Base-by-base conservation (phyloP, 2,888 invertebrate species). In the Dicycla oo region DNA sequence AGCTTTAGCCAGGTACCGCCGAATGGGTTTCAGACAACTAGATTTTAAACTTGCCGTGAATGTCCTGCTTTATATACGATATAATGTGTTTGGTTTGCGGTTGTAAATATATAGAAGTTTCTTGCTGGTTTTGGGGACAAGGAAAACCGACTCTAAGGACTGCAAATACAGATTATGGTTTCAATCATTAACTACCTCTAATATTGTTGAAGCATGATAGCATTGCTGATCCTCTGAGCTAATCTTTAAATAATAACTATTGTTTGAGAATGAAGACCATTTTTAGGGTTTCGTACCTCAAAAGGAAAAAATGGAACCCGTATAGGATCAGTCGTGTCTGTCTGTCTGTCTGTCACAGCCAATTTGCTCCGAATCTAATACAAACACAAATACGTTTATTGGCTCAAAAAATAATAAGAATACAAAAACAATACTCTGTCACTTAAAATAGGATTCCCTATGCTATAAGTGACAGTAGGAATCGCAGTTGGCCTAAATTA, bases 1-100 rank as follows among this genome's bases (percentile, higher is more conserved):
- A 88, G 93, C 88, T 91, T 81, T 85, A 83, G 70, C 75, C 87
- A 87, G 87, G 87, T 88, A 88, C 82, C 76, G 63, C 80, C 78
- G 82, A 86, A 87, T 87, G 82, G 82, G 65, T 81, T 77, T 81
- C 79, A 80, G 80, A 82, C 85, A 88, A 88, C 87, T 88, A 87
- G 87, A 87, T 88, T 88, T 88, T 85, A 87, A 88, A 88, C 86
- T 88, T 87, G 78, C 72, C 78, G 72, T 61, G 72, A 86, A 85
- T 83, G 83, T 81, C 79, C 81, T 80, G 84, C 79, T 73, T 85
- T 85, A 82, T 85, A 78, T 83, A 81, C 80, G 75, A 81, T 57
- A 76, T 84, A 77, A 81, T 75, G 81, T 84, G 84, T 79, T 83
- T 81, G 71, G 63, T 34, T 64, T 80, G 62, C 54, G 34, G 64